Conservation (phyloP, 2,888 invertebrate genomes). For the Xestoiulus laeticollis region DNA sequence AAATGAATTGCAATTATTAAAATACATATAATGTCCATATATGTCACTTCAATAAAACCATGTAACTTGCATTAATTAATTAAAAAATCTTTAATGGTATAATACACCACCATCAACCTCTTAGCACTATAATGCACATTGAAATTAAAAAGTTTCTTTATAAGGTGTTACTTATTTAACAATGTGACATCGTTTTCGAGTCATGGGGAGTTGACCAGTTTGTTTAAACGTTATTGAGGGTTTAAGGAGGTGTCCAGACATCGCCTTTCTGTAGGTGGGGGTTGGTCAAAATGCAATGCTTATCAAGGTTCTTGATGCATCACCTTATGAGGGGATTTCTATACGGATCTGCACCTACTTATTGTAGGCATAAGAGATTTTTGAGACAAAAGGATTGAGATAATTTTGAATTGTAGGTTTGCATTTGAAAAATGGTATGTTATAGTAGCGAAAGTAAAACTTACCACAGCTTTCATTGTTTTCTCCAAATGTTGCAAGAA, state of each 20-base stretch:
- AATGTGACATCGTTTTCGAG: not conserved
- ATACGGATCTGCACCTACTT: not conserved
- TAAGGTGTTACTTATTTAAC: not conserved
- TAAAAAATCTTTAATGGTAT: no score
- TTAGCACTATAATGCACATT: no score
- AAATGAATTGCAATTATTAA: no score
- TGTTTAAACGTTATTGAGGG: not conserved
- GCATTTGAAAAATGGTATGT: not conserved
- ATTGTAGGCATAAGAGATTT: not conserved
- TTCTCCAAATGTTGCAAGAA: not conserved
- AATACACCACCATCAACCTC: no score
- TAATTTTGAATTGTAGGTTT: not conserved
- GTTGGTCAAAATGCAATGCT: not conserved
- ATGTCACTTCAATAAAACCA: no score
- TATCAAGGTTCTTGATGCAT: not conserved
- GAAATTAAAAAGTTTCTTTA: not conserved
- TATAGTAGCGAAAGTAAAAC: not conserved
- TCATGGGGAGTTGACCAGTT: not conserved
- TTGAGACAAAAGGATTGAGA: not conserved
- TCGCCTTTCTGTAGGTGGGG: not conserved
- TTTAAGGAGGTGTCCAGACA: not conserved
- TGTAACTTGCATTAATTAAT: no score
- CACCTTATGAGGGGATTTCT: not conserved
- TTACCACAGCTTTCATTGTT: constrained; percentile 40
- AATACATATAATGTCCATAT: no score